phyloP scores from a whole-genome alignment of 1,140 invertebrate species.

The Wiebesia pumilae region DNA sequence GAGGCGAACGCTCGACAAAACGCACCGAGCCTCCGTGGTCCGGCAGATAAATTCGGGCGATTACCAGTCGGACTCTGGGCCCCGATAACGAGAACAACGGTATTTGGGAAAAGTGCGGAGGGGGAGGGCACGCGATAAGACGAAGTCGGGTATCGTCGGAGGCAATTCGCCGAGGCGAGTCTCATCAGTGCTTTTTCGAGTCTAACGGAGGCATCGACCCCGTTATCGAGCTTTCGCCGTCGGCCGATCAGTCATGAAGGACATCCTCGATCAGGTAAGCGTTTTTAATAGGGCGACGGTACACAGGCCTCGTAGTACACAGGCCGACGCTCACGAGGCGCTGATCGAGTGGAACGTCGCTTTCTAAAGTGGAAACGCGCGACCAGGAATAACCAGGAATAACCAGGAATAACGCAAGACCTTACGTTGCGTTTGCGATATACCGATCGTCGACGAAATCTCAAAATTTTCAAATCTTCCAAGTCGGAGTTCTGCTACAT shows the following conservation, averaged over 20 bases:
- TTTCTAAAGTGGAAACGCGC: too few species aligned
- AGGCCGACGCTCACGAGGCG: too few species aligned
- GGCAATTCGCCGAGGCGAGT: background rate
- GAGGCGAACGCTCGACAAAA: background rate
- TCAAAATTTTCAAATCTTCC: too few species aligned
- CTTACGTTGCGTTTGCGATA: too few species aligned
- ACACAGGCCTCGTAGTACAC: too few species aligned
- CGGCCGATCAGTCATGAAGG: background rate
- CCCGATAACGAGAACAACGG: background rate
- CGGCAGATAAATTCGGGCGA: background rate
- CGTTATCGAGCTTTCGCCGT: background rate
- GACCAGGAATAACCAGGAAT: too few species aligned
- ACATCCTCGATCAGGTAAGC: constrained; percentile 33
- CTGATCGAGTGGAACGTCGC: too few species aligned
- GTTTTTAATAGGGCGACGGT: background rate
- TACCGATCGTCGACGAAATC: too few species aligned
- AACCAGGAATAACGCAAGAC: too few species aligned
- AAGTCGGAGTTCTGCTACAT: too few species aligned
- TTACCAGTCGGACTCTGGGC: background rate
- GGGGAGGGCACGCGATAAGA: background rate
- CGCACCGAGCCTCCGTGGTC: too few species aligned
- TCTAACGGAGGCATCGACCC: background rate
- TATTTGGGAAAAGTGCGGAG: background rate
- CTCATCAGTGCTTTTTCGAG: background rate
- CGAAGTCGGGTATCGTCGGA: background rate